These are phyloP conservation scores for Hypomesus transpacificus DNA, from an alignment of 2,113 vertebrate genomes.

Conservation along the genomic window DNA sequence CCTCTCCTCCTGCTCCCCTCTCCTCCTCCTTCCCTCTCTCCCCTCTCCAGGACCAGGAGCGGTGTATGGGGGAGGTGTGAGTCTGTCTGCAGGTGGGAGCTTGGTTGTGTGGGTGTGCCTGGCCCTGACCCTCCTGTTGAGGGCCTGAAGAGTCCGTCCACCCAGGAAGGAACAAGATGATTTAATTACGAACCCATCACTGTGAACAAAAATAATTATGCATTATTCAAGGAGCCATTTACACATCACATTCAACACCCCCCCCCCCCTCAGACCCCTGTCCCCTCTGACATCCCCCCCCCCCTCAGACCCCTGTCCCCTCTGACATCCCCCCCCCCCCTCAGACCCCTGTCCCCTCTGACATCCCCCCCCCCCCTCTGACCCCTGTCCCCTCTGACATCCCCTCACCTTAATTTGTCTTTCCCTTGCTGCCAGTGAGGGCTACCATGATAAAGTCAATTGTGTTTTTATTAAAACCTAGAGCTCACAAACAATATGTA, in stretches of 20 bases:
- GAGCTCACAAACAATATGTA: conserved; percentile 49
- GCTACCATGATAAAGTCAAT: conserved; percentile 48
- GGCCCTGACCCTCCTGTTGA: conserved; percentile 65
- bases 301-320: conserved; percentile 11
- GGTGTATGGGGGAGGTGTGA: conserved; percentile 61
- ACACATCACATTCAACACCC: conserved; percentile 61
- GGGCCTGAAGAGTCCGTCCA: conserved; percentile 61
- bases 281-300: too few relatives aligned
- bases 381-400: conserved; percentile 12
- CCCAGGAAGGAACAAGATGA: conserved; percentile 62
- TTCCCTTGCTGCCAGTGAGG: conserved; percentile 35
- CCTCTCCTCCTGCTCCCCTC: neutral
- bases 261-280: conserved; percentile 5
- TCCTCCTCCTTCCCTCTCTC: neutral
- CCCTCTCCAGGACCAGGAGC: conserved; percentile 67
- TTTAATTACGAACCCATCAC: conserved; percentile 81
- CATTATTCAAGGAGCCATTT: conserved; percentile 79
- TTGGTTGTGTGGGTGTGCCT: conserved; percentile 63
- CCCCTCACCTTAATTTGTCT: conserved; percentile 10
- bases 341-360: too few relatives aligned
- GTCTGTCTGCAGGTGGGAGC: conserved; percentile 51
- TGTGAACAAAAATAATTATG: conserved; percentile 79
- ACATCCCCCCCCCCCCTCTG: conserved; percentile 28
- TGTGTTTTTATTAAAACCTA: conserved; percentile 57
- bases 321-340: conserved; percentile 18